A percentile compares a stretch with the other conserved stretches of the same genome.
Conservation (phyloP, 92 coral and sea anemone species). For the Phenganax stokvisi region DNA sequence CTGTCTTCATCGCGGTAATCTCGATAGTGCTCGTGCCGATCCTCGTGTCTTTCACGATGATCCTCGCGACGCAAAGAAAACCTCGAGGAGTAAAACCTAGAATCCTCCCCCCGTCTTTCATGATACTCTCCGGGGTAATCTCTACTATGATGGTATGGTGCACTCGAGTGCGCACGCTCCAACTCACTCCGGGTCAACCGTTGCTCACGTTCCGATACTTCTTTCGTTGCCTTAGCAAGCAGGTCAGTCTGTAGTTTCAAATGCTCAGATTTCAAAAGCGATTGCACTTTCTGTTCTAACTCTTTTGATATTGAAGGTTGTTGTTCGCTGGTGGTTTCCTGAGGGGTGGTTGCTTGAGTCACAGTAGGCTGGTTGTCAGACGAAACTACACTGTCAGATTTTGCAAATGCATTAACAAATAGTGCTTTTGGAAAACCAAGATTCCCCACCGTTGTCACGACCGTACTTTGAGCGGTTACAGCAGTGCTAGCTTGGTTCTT, state of each 20-base stretch:
- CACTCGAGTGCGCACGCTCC: neutral
- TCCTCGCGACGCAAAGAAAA: conserved; percentile 1
- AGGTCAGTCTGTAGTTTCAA: neutral
- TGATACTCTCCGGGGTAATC: neutral
- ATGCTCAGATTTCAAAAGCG: conserved; percentile 1
- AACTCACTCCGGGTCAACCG: neutral
- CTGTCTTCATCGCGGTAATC: conserved; percentile 12
- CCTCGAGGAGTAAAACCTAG: neutral
- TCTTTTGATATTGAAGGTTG: conserved; percentile 7
- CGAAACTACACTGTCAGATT: neutral
- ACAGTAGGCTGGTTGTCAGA: neutral
- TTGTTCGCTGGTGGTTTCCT: no score
- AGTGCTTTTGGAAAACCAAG: neutral
- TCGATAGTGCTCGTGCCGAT: neutral
- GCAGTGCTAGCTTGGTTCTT: neutral
- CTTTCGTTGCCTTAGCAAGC: neutral
- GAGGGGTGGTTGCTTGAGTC: neutral
- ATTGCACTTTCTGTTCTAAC: neutral
- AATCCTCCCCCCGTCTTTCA: neutral
- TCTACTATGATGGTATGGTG: neutral
- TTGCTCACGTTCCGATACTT: neutral
- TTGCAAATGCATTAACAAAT: neutral
- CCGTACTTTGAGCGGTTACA: neutral
- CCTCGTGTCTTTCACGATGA: neutral
- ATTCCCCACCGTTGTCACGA: neutral